These are phyloP conservation scores for Plectrocnemia conspersa DNA, from an alignment of 1,140 invertebrate genomes.

Conservation along the genomic window DNA sequence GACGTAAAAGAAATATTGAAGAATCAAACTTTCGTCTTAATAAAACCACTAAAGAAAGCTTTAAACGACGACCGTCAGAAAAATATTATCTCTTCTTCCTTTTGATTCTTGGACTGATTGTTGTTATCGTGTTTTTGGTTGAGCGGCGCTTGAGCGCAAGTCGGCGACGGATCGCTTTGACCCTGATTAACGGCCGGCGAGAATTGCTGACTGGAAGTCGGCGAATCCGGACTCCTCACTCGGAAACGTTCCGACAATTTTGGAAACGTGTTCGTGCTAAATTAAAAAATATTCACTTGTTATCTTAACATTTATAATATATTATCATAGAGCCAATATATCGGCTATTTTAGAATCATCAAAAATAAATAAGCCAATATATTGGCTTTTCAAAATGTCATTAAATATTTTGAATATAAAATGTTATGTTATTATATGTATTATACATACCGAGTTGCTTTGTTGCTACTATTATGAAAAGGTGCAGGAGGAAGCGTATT, in stretches of 20 bases:
- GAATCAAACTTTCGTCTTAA: slow-evolving; percentile 33
- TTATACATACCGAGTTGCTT: slow-evolving; percentile 43
- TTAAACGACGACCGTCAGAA: slow-evolving; percentile 43
- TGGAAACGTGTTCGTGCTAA: slow-evolving; percentile 57
- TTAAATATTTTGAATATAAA: too few relatives aligned
- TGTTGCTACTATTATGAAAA: slow-evolving; percentile 38
- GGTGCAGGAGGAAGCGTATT: slow-evolving; percentile 39
- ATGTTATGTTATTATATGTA: neutral
- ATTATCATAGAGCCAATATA: too few relatives aligned
- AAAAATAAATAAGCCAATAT: too few relatives aligned
- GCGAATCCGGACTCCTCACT: slow-evolving; percentile 48
- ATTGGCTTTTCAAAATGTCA: too few relatives aligned
- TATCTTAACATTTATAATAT: too few relatives aligned
- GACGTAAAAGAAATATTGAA: too few relatives aligned
- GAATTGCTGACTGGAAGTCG: slow-evolving; percentile 22
- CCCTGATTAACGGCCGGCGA: slow-evolving; percentile 34
- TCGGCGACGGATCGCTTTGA: slow-evolving; percentile 19
- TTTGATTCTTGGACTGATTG: slow-evolving; percentile 25
- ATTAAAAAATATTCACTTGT: neutral
- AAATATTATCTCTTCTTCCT: slow-evolving; percentile 48
- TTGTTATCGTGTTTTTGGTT: slow-evolving; percentile 17
- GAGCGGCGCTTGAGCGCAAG: neutral
- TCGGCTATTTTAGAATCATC: too few relatives aligned
- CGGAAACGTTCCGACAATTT: slow-evolving; percentile 60
- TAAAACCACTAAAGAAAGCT: slow-evolving; percentile 33